Base-by-base conservation (phyloP, 2,888 invertebrate species). In the Arenicola marina region DNA sequence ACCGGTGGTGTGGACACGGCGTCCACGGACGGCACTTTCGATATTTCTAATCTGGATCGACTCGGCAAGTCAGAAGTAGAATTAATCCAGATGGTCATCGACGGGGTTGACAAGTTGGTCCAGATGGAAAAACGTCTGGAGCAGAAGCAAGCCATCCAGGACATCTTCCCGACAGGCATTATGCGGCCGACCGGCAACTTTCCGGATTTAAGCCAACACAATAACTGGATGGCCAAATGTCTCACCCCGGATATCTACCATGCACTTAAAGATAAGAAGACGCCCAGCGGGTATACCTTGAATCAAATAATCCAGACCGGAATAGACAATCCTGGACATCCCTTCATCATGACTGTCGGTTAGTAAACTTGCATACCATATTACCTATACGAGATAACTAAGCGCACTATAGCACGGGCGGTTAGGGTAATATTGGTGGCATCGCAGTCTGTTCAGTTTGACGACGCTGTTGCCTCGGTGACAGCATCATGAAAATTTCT, bases 31-130 rank as follows among this genome's bases (percentile, higher is more conserved):
- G 76, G 77, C 61, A 77, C 78, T 4, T 76, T 75, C 61, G 80
- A 80, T 61, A 76, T 80, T 67, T 78, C 78, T 38, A 80, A 80
- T 73, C 72, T 73, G 62, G 74, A 77, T 45, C 71, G 80, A 32
- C 70, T 80, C 43, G 80, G 80, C 48, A 66, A 76, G n/a, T 73
- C 75, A 4, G 80, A 80, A 63, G 72, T 73, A 33, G 74, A 48
- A 24, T 24, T 48, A 21, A 24, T 48, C n/a, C 48, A 48, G 26
- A 18, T 24, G 7, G 48, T 48, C 15, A 24, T 48, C 15, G 48
- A 48, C 24, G 48, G 48, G 7, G 48, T 48, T 11, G n/a, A 48
- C 15, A 7, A 11, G 11, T 11, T 48, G 15, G 26, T 48, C 26
- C 7, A 48, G 7, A 48, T 48, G 48, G 48, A 48, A 24, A 48